These are phyloP conservation scores for Orius insidiosus DNA, from an alignment of 1,140 invertebrate species.

Conservation along the genomic window DNA sequence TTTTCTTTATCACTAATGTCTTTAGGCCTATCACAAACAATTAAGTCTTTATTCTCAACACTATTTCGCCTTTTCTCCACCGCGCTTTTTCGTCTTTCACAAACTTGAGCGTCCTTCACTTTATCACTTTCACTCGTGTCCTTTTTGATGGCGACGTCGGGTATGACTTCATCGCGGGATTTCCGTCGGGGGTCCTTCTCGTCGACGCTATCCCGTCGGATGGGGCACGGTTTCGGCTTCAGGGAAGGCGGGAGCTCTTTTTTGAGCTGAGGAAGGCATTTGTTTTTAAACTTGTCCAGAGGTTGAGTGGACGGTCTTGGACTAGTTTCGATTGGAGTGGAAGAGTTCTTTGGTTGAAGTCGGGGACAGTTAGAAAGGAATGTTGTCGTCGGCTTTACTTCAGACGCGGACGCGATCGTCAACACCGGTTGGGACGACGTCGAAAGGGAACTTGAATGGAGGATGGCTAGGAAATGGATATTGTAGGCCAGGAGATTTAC, in stretches of 20 bases:
- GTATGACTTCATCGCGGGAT: slow-evolving; percentile 18
- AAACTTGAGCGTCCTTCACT: slow-evolving; percentile 18
- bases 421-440: slow-evolving; percentile 15
- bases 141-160: slow-evolving; percentile 16
- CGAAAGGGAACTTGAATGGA: slow-evolving; percentile 24
- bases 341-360: slow-evolving; percentile 18
- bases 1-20: slow-evolving; percentile 16
- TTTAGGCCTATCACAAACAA: slow-evolving; percentile 18
- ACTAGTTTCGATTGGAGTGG: slow-evolving; percentile 14
- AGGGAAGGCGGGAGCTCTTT: slow-evolving; percentile 5
- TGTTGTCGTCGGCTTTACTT: slow-evolving; percentile 14
- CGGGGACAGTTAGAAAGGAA: slow-evolving; percentile 16
- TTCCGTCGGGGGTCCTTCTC: slow-evolving; percentile 17
- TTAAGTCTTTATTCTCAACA: slow-evolving; percentile 16
- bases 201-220: slow-evolving; percentile 17
- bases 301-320: slow-evolving; percentile 8
- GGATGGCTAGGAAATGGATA: slow-evolving; percentile 68
- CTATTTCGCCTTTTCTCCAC: slow-evolving; percentile 14
- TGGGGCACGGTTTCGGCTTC: slow-evolving; percentile 16
- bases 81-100: slow-evolving; percentile 20
- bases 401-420: slow-evolving; percentile 9
- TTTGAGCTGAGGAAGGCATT: slow-evolving; percentile 2
- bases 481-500: slow-evolving; percentile 36
- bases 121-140: slow-evolving; percentile 19
- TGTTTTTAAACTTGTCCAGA: slow-evolving; percentile 6